phyloP scores from a whole-genome alignment of 2,888 invertebrate genomes.

The Phaedon cochleariae region DNA sequence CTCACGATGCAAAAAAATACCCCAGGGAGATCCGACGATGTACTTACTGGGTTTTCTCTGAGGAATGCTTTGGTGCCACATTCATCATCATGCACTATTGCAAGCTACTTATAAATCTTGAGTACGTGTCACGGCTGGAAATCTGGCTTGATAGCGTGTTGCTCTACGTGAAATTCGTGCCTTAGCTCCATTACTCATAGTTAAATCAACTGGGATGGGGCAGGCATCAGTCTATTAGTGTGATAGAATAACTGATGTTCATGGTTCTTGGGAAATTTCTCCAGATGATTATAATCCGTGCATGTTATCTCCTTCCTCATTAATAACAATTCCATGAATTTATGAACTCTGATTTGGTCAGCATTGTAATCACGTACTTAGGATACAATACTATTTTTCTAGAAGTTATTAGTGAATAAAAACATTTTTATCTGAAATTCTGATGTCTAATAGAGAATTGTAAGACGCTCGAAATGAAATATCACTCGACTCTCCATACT shows the following conservation, averaged over 20 bases:
- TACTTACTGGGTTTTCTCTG: slow-evolving; percentile 15
- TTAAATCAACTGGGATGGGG: slow-evolving; percentile 8
- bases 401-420: too few relatives aligned
- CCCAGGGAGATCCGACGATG: slow-evolving; percentile 15
- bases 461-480: too few relatives aligned
- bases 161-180: neutral
- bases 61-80: slow-evolving; percentile 18
- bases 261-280: too few relatives aligned
- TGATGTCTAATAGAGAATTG: too few relatives aligned
- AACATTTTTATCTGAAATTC: too few relatives aligned
- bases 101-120: slow-evolving; percentile 22
- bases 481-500: too few relatives aligned
- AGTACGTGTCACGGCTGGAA: slow-evolving; percentile 12
- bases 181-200: slow-evolving; percentile 12
- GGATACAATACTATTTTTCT: too few relatives aligned
- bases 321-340: too few relatives aligned
- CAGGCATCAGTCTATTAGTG: neutral
- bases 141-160: slow-evolving; percentile 12
- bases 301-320: too few relatives aligned
- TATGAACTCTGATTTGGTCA: too few relatives aligned
- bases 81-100: slow-evolving; percentile 26
- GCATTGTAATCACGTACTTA: too few relatives aligned
- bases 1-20: neutral
- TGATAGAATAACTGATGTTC: neutral
- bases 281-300: too few relatives aligned